These are phyloP conservation scores for Rhyacichthys aspro DNA, from an alignment of 2,797 vertebrate species.

Conservation along the genomic window DNA sequence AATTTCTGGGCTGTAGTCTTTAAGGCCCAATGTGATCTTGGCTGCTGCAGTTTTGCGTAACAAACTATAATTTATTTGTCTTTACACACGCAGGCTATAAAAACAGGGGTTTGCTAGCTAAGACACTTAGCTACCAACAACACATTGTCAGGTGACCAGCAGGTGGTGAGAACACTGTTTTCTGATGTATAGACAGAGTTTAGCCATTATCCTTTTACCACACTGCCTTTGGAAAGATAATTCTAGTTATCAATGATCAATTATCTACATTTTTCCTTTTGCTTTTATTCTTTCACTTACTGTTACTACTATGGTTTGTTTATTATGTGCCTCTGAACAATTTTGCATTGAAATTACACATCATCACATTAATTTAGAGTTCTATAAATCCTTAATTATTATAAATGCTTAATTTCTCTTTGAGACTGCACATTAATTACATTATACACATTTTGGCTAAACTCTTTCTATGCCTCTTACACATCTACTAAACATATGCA, in stretches of 20 bases:
- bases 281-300: too few relatives aligned
- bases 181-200: slow-evolving; percentile 60
- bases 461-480: slow-evolving; percentile 59
- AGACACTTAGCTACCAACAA: slow-evolving; percentile 71
- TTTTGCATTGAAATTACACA: too few relatives aligned
- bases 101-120: slow-evolving; percentile 65
- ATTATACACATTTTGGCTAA: slow-evolving; percentile 27
- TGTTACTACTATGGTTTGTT: too few relatives aligned
- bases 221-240: slow-evolving; percentile 21
- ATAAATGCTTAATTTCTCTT: slow-evolving; percentile 1
- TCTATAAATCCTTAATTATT: too few relatives aligned
- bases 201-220: slow-evolving; percentile 8
- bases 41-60: slow-evolving; percentile 61
- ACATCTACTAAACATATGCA: slow-evolving; percentile 47
- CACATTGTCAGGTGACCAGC: slow-evolving; percentile 60
- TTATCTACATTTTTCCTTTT: not conserved
- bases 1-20: slow-evolving; percentile 36
- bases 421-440: slow-evolving; percentile 1
- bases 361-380: too few relatives aligned
- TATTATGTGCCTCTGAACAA: too few relatives aligned
- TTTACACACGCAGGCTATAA: slow-evolving; percentile 70
- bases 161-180: slow-evolving; percentile 36
- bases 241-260: not conserved
- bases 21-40: slow-evolving; percentile 50
- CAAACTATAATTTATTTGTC: slow-evolving; percentile 72